These are phyloP conservation scores for Drosophila miranda DNA, from an alignment of 1,140 invertebrate species.

Conservation along the genomic window DNA sequence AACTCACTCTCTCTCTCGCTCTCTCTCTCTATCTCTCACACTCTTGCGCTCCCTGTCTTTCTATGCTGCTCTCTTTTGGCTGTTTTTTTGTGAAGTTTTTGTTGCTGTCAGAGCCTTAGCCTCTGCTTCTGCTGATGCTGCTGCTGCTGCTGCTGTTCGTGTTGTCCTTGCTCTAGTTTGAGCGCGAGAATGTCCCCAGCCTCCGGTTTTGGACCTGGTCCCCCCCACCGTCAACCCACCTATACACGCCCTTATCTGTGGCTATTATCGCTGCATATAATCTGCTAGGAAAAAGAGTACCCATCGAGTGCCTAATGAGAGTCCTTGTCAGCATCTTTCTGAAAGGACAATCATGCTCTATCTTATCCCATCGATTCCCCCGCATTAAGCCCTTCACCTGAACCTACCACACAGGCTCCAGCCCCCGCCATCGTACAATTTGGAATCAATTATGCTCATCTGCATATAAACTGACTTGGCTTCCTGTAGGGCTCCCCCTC, in stretches of 20 bases:
- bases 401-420: conserved; percentile 1
- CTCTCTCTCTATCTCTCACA: conserved; percentile 44
- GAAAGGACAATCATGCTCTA: conserved; percentile 42
- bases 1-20: conserved; percentile 45
- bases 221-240: background rate
- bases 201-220: conserved; percentile 28
- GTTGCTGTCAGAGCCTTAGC: conserved; percentile 23
- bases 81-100: conserved; percentile 61
- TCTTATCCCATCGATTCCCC: conserved; percentile 55
- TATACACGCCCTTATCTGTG: conserved; percentile 55
- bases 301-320: conserved; percentile 68
- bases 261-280: conserved; percentile 67
- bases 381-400: conserved; percentile 58
- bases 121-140: background rate
- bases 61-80: conserved; percentile 30
- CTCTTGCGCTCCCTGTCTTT: conserved; percentile 26
- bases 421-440: conserved; percentile 38
- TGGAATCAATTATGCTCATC: conserved; percentile 81
- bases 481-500: conserved; percentile 39
- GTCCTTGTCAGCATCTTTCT: conserved; percentile 51
- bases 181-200: conserved; percentile 44
- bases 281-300: conserved; percentile 3
- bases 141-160: conserved; percentile 22
- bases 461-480: conserved; percentile 78
- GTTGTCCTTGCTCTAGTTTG: conserved; percentile 74